phyloP scores from a whole-genome alignment of 1,140 invertebrate species.

The Brachionus plicatilis region DNA sequence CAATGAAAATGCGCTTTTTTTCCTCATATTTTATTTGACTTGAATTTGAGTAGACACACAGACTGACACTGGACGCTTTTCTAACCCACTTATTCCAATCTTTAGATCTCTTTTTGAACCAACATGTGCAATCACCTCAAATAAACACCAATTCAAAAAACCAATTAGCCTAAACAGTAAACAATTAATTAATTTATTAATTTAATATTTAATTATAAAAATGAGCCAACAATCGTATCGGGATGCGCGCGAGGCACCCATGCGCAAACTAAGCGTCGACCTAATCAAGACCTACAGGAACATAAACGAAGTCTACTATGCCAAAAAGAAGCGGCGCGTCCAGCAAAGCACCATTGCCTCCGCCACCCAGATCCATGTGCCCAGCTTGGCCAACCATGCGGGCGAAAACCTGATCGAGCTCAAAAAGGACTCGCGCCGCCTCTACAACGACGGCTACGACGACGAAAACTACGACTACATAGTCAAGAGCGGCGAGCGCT shows the following conservation, averaged over 20 bases:
- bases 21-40: neutral
- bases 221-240: slow-evolving; percentile 62
- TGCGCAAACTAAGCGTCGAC: slow-evolving; percentile 94
- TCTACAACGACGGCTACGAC: slow-evolving; percentile 93
- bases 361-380: neutral
- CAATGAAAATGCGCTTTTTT: slow-evolving; percentile 12
- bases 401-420: slow-evolving; percentile 69
- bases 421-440: slow-evolving; percentile 77
- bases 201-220: neutral
- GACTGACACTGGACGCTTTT: neutral
- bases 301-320: slow-evolving; percentile 99
- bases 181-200: neutral
- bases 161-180: neutral
- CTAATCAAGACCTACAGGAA: slow-evolving; percentile 99
- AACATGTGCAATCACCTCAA: neutral
- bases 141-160: neutral
- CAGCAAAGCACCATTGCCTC: neutral
- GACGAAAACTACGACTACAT: slow-evolving; percentile 99
- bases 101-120: neutral
- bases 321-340: slow-evolving; percentile 86
- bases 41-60: neutral
- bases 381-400: neutral
- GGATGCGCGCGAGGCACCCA: slow-evolving; percentile 80
- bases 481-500: slow-evolving; percentile 95
- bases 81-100: neutral